Evolutionary conservation across 1,140 invertebrate species (phyloP), one percentile per base, ranked within the genome.

Genomic region (Drosophila sp.): DNA sequence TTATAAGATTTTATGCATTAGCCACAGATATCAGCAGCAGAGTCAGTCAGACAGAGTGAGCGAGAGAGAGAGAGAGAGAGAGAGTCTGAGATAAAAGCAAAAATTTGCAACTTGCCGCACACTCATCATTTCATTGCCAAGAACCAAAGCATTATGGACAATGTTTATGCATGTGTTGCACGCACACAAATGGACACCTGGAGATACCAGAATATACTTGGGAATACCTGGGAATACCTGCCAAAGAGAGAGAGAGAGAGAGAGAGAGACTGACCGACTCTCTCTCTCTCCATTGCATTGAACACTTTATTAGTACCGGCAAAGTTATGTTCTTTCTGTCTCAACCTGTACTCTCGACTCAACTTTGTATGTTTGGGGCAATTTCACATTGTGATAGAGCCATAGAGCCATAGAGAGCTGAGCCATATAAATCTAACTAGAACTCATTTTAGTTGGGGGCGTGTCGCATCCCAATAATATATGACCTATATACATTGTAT

Each of bases 1-100:
- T 89, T 89, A 89, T 89, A 89, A 89, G 84, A 89, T 89, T 89
- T 89, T 84, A 89, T 89, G 84, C 84, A 89, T 89, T 89, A 84
- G 84, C 85, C 84, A 89, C 84, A 87, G 84, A 89, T 89, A 86
- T 85, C 79, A 84, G 81, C 23, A 50, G 44, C 7, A 27, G 25
- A 50, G 10, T 6, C 5, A 47, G 41, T 25, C 23, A 25, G 23
- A 27, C 7, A 50, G 23, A 50, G 7, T 27, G 6, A 50, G 7
- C 3, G 44, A 47, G 6, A 47, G 23, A 25, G 44, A 47, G 44
- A 47, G 41, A 27, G 6, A 50, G 23, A 50, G 2, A 50, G 23
- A 61, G 64, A 76, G 58, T 27, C 30, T 30, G 73, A 87, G 83
- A 86, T 86, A 83, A 86, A 86, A 86, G 82, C 75, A 87, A 82